Conservation (phyloP, 37 sponge, comb jelly and placozoan genomes). For the Agelas oroides region DNA sequence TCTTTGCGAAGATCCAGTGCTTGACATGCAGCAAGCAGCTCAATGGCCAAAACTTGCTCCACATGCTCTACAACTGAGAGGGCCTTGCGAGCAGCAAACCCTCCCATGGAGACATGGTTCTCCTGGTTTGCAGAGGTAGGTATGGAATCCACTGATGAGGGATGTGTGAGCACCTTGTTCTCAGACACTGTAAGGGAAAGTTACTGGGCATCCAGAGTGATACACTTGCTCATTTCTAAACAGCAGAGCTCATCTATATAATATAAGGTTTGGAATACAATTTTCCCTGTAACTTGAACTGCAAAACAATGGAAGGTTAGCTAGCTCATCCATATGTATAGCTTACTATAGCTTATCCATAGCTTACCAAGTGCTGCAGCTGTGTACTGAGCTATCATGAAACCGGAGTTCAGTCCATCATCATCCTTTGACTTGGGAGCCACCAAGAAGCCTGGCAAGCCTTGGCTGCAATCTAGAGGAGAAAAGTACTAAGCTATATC, state of each 20-base stretch:
- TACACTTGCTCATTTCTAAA: too few species aligned
- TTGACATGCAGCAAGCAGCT: slow-evolving; percentile 91
- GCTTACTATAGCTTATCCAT: too few species aligned
- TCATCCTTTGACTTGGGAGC: not conserved
- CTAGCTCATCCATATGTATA: too few species aligned
- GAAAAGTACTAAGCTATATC: too few species aligned
- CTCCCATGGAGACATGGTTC: slow-evolving; percentile 97
- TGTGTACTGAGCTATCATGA: slow-evolving; percentile 91
- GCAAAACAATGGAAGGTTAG: too few species aligned
- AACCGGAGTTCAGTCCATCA: slow-evolving; percentile 45
- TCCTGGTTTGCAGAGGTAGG: slow-evolving; percentile 88
- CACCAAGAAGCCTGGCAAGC: not conserved
- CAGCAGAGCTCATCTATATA: too few species aligned
- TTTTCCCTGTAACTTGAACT: too few species aligned
- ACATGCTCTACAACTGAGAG: slow-evolving; percentile 87
- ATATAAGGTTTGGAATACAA: too few species aligned
- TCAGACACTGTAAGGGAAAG: slow-evolving; percentile 76
- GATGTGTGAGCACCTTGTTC: slow-evolving; percentile 92
- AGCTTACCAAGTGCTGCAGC: slow-evolving; percentile 81
- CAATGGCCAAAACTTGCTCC: slow-evolving; percentile 87
- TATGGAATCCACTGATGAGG: slow-evolving; percentile 89
- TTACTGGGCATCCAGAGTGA: not conserved
- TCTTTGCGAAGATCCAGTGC: slow-evolving; percentile 82
- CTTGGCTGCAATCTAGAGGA: not conserved
- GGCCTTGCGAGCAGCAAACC: slow-evolving; percentile 89